Conservation (phyloP, 2,888 invertebrate species). For the Elmis aenea region DNA sequence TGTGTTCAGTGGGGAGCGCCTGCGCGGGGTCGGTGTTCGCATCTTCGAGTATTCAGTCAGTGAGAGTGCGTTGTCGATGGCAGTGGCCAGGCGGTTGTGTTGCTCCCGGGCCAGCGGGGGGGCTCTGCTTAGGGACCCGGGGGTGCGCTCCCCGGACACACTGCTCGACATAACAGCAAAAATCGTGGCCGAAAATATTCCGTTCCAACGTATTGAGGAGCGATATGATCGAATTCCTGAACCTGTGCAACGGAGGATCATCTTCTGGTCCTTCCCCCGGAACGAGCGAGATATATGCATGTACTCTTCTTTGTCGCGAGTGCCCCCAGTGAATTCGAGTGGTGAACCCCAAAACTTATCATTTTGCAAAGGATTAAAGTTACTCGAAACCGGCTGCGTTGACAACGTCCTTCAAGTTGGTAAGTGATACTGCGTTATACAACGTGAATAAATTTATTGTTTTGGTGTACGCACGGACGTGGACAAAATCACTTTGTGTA, state of each 20-base stretch:
- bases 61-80: conserved; percentile 45
- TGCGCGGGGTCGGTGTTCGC: conserved; percentile 21
- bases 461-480: too few relatives aligned
- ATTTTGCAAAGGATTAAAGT: conserved; percentile 80
- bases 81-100: conserved; percentile 49
- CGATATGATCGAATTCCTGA: conserved; percentile 83
- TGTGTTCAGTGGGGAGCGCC: conserved; percentile 30
- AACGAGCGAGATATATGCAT: conserved; percentile 85
- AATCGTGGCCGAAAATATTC: conserved; percentile 78
- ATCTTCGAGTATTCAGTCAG: conserved; percentile 36
- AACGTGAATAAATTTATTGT: neutral
- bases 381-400: conserved; percentile 77
- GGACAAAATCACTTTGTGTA: too few relatives aligned
- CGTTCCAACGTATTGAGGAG: conserved; percentile 83
- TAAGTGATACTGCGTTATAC: conserved; percentile 50
- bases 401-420: conserved; percentile 85
- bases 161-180: conserved; percentile 78
- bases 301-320: conserved; percentile 73
- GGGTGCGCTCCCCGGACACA: conserved; percentile 58
- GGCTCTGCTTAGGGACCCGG: conserved; percentile 38
- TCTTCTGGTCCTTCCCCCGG: conserved; percentile 85
- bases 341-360: conserved; percentile 76
- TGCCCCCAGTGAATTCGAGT: conserved; percentile 47
- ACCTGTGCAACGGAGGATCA: conserved; percentile 80
- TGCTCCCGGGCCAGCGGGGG: conserved; percentile 46